Evolutionary conservation across 2,888 invertebrate species (phyloP).

Genomic region (Lithophane ornitopus): DNA sequence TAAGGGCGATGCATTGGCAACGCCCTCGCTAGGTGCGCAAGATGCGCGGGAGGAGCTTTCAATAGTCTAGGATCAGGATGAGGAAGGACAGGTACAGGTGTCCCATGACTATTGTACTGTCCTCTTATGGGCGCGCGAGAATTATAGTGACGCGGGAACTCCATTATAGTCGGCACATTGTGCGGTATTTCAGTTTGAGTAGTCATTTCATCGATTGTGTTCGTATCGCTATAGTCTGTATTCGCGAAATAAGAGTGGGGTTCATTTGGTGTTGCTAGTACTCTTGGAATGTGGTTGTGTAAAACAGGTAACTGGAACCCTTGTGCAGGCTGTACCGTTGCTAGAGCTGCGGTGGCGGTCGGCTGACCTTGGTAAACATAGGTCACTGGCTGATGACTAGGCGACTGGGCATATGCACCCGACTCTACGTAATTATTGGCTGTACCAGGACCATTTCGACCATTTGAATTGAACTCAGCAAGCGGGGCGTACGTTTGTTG

Average conservation of each 20-base stretch:
- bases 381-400: constrained; percentile 71
- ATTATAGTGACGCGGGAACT: constrained; percentile 82
- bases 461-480: constrained; percentile 61
- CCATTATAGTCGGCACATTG: constrained; percentile 71
- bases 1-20: constrained; percentile 83
- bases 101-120: constrained; percentile 70
- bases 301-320: constrained; percentile 81
- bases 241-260: constrained; percentile 79
- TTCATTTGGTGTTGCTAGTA: constrained; percentile 74
- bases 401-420: constrained; percentile 78
- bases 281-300: constrained; percentile 74
- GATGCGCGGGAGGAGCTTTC: constrained; percentile 79
- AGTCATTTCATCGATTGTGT: constrained; percentile 76
- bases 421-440: constrained; percentile 79
- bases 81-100: constrained; percentile 81
- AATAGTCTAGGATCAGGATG: constrained; percentile 82
- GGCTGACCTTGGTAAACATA: constrained; percentile 81
- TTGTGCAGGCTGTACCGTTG: constrained; percentile 77
- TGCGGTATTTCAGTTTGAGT: constrained; percentile 78
- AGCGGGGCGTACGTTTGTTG: constrained; percentile 71
- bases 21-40: constrained; percentile 84
- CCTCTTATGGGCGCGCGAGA: constrained; percentile 79
- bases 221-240: constrained; percentile 77
- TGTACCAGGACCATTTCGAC: constrained; percentile 41
- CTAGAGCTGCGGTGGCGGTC: constrained; percentile 74